Evolutionary conservation across 2,888 invertebrate genomes (phyloP).

Genomic region (Xestia c-nigrum): DNA sequence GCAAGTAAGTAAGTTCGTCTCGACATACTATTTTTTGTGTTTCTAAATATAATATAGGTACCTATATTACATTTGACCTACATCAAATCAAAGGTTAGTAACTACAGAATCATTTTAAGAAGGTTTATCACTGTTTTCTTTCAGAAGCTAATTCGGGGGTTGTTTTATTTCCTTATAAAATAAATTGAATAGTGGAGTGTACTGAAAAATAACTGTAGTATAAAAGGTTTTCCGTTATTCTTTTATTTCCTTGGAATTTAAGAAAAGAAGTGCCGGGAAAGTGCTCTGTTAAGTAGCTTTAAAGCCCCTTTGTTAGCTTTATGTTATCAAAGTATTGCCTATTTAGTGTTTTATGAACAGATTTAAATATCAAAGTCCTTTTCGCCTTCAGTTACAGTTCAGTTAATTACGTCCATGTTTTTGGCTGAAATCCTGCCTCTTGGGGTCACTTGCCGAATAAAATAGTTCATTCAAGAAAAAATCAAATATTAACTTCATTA

Average conservation of each 20-base stretch:
- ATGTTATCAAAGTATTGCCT: constrained; percentile 11
- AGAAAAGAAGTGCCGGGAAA: neutral
- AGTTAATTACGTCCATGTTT: constrained; percentile 6
- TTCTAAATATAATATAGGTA: neutral
- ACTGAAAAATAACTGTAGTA: neutral
- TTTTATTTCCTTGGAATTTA: constrained; percentile 10
- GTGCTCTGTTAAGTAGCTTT: constrained; percentile 15
- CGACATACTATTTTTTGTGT: neutral
- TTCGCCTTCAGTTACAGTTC: constrained; percentile 1
- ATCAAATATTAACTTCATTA: constrained; percentile 6
- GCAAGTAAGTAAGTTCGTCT: neutral
- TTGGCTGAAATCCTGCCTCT: neutral
- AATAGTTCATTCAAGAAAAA: constrained; percentile 3
- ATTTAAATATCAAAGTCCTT: constrained; percentile 19
- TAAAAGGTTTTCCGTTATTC: constrained; percentile 5
- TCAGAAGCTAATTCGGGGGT: neutral
- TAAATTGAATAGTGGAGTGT: neutral
- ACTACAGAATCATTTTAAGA: neutral
- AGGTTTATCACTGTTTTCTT: constrained; percentile 1
- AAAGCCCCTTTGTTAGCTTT: constrained; percentile 20
- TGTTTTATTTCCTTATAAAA: constrained; percentile 1
- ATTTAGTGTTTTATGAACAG: neutral
- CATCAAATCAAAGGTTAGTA: neutral
- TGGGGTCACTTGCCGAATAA: neutral
- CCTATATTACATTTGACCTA: no score